Conservation (phyloP, 2,797 vertebrate genomes). For the Arnoldichthys spilopterus region DNA sequence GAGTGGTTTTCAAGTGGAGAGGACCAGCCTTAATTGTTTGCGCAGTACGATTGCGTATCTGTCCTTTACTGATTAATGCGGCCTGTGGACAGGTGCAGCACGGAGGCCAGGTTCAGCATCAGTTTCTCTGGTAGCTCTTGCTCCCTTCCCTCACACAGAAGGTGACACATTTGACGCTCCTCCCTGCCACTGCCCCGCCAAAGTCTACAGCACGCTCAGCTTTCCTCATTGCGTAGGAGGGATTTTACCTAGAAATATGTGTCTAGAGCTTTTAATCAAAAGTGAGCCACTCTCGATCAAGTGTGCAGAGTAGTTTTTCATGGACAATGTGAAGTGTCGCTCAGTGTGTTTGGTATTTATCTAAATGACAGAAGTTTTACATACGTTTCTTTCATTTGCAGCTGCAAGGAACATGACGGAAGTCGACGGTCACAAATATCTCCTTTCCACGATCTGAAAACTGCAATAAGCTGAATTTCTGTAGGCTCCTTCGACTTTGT, state of each 20-base stretch:
- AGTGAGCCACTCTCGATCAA: neutral
- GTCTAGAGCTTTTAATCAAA: neutral
- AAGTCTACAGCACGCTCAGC: slow-evolving; percentile 15
- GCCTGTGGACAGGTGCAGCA: slow-evolving; percentile 18
- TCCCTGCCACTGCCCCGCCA: slow-evolving; percentile 12
- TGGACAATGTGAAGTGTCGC: neutral
- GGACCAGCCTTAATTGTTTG: slow-evolving; percentile 53
- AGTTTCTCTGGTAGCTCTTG: slow-evolving; percentile 33
- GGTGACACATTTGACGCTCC: slow-evolving; percentile 37
- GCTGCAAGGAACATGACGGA: neutral
- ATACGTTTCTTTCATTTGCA: neutral
- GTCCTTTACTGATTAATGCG: slow-evolving; percentile 48
- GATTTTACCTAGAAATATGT: neutral
- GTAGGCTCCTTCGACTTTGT: slow-evolving; percentile 1
- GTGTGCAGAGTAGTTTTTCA: neutral
- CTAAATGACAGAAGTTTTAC: neutral
- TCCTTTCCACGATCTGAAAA: neutral
- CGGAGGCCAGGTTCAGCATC: neutral
- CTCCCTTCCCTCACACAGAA: slow-evolving; percentile 24
- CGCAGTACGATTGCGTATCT: slow-evolving; percentile 51
- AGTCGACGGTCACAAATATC: neutral
- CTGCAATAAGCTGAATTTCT: neutral
- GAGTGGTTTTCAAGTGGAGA: slow-evolving; percentile 53
- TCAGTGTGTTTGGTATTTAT: neutral
- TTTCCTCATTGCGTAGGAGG: neutral